These are phyloP conservation scores for Volucella zonaria DNA, from an alignment of 2,888 invertebrate genomes.

Conservation along the genomic window DNA sequence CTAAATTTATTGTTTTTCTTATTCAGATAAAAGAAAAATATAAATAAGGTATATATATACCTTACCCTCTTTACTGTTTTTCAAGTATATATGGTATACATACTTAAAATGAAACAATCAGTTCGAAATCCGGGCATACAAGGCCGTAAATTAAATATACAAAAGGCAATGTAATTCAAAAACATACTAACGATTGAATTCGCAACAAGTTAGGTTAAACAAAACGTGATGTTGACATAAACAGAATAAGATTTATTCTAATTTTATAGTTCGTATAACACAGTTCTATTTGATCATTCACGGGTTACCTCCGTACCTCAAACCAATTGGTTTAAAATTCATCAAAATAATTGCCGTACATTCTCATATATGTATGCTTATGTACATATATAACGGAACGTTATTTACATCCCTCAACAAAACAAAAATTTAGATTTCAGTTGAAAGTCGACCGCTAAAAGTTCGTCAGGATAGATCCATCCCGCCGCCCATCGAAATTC, in stretches of 20 bases:
- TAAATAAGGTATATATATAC: too few species aligned
- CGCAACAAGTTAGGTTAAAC: neutral
- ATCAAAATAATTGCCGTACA: constrained; percentile 26
- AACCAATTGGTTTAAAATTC: constrained; percentile 36
- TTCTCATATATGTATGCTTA: neutral
- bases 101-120: too few species aligned
- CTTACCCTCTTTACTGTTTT: too few species aligned
- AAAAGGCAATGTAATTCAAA: neutral
- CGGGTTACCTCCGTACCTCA: neutral
- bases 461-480: constrained; percentile 78
- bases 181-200: neutral
- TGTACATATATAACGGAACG: too few species aligned
- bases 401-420: constrained; percentile 25
- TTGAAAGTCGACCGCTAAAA: constrained; percentile 80
- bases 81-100: too few species aligned
- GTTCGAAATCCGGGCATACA: too few species aligned
- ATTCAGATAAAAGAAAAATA: too few species aligned
- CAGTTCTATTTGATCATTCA: constrained; percentile 28
- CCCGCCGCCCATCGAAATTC: constrained; percentile 80
- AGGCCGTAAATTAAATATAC: neutral
- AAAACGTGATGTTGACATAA: neutral
- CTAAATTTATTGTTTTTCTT: too few species aligned
- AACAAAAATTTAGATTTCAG: constrained; percentile 78
- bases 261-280: neutral
- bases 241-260: constrained; percentile 1